These are phyloP conservation scores for Charaxes varanes DNA, from an alignment of 1,140 invertebrate genomes.

Conservation along the genomic window DNA sequence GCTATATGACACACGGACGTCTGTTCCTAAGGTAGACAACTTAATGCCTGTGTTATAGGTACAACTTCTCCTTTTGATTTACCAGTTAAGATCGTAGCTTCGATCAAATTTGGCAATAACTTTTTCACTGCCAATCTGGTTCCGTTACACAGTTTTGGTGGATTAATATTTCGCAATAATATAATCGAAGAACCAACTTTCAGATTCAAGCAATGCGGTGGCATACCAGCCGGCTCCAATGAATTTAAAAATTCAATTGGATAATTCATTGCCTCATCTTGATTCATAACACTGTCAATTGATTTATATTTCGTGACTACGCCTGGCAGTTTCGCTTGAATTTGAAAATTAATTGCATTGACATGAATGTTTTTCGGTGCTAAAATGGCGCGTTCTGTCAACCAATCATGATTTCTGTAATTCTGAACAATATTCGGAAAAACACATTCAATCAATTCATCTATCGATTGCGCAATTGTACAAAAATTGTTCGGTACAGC, in stretches of 20 bases:
- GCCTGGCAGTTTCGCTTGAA: constrained; percentile 25
- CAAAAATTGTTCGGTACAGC: constrained; percentile 28
- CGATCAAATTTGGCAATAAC: constrained; percentile 11
- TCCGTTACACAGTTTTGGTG: constrained; percentile 11
- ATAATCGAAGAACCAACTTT: constrained; percentile 23
- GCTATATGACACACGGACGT: no score
- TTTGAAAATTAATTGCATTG: constrained; percentile 27
- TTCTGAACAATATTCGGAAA: constrained; percentile 26
- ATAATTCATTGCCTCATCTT: constrained; percentile 33
- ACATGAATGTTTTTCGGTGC: constrained; percentile 33
- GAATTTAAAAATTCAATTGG: no score
- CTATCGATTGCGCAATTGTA: neutral
- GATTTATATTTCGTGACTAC: constrained; percentile 31
- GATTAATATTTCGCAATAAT: constrained; percentile 20
- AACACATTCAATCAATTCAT: no score
- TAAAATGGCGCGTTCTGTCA: constrained; percentile 32
- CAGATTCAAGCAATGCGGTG: constrained; percentile 29
- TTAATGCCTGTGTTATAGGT: no score
- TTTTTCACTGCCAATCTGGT: constrained; percentile 12
- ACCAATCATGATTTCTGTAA: constrained; percentile 35
- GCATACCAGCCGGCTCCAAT: no score
- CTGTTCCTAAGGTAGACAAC: no score
- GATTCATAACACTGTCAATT: constrained; percentile 26
- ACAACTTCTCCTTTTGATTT: constrained; percentile 3
- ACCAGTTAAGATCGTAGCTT: constrained; percentile 12